Base-by-base conservation (phyloP, 1,140 invertebrate species). In the Tyrophagus putrescentiae region DNA sequence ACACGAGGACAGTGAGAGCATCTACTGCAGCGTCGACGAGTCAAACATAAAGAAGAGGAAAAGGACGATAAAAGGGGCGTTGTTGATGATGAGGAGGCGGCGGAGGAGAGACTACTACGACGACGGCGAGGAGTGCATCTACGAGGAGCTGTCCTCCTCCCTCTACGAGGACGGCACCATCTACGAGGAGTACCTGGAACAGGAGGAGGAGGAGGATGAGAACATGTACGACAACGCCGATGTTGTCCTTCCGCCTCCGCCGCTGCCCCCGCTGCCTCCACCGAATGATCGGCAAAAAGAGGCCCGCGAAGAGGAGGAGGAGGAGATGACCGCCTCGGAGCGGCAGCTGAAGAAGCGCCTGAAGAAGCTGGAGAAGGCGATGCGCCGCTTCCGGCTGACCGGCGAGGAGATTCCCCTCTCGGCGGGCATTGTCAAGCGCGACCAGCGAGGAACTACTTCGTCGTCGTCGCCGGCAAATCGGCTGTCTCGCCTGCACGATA, bases 401-500 rank as follows among this genome's bases (percentile, higher is more conserved):
- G 66, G 66, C 4, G 60, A 65, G 18, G 66, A 66, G 34, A 62
- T 67, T 21, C 66, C 66, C 6, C 54, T 67, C 6, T 62, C 64
- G 33, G 53, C 62, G 28, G 65, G 66, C 1, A 44, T 65, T 5
- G 64, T 67, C 1, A 67, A 67, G 29, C 28, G 45, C 25, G 64
- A 67, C 32, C 50, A 60, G 23, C 29, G 36, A 13, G 62, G 60
- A 21, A n/a, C n/a, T n/a, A n/a, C n/a, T n/a, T n/a, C n/a, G n/a
- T n/a, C 45, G 58, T 5, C 33, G 13, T 39, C 36, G 36, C 13
- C n/a, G n/a, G n/a, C n/a, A n/a, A n/a, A n/a, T n/a, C n/a, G n/a
- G n/a, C n/a, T n/a, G n/a, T n/a, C n/a, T n/a, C n/a, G n/a, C n/a
- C n/a, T n/a, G n/a, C n/a, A n/a, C n/a, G n/a, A n/a, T n/a, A n/a